Conservation (phyloP, 2,113 vertebrate genomes). For the Carollia perspicillata region DNA sequence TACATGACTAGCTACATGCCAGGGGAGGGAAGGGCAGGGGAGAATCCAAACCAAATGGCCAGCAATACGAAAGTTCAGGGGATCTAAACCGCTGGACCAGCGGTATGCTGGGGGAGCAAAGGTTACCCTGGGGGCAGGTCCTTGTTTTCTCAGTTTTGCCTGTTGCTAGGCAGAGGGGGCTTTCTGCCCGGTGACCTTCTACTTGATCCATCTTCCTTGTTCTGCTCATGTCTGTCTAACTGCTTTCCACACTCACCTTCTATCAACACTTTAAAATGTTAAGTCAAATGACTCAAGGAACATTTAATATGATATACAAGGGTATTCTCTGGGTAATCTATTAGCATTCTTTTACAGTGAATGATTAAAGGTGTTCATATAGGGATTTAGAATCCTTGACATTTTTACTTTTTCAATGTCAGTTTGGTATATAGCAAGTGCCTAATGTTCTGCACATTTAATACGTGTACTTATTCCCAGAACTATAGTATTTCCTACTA, state of each 20-base stretch:
- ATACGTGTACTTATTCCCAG: conserved; percentile 1
- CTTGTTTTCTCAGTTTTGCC: no score
- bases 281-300: background rate
- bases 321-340: background rate
- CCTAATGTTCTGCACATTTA: conserved; percentile 39
- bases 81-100: no score
- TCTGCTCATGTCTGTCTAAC: no score
- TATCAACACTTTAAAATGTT: background rate
- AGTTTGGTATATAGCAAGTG: background rate
- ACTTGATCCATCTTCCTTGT: no score
- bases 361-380: background rate
- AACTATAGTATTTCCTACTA: conserved; percentile 33
- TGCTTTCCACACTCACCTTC: background rate
- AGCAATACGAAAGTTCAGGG: no score
- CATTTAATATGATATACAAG: background rate
- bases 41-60: no score
- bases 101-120: no score
- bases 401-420: background rate
- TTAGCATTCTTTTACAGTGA: conserved; percentile 8
- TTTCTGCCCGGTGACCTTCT: no score
- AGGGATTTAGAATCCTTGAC: background rate
- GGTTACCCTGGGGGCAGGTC: no score
- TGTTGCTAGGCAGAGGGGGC: no score
- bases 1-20: no score
- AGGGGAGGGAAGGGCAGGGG: no score